These are phyloP conservation scores for Lagria hirta DNA, from an alignment of 2,888 invertebrate species.

Conservation along the genomic window DNA sequence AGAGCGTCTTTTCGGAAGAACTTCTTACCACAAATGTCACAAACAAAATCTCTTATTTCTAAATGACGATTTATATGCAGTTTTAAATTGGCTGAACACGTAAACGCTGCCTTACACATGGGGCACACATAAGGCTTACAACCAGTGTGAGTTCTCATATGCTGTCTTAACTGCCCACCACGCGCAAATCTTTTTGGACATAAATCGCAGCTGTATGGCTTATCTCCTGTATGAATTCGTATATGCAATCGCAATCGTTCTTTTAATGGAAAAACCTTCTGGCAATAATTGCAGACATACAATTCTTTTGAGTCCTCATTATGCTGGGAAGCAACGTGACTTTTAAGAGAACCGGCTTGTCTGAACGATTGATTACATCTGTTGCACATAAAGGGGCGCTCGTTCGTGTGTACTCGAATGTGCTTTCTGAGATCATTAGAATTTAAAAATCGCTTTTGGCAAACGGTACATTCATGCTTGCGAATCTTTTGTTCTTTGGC, in stretches of 20 bases:
- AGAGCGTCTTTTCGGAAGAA: constrained; percentile 75
- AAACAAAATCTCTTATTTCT: constrained; percentile 74
- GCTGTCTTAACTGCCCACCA: constrained; percentile 74
- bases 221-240: constrained; percentile 70
- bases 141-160: constrained; percentile 73
- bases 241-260: constrained; percentile 74
- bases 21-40: constrained; percentile 77
- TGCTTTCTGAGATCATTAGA: constrained; percentile 70
- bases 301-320: constrained; percentile 52
- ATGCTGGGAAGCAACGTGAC: constrained; percentile 64
- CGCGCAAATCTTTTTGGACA: constrained; percentile 70
- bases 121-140: constrained; percentile 72
- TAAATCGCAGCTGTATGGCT: constrained; percentile 65
- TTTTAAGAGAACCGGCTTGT: constrained; percentile 65
- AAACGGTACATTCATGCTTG: constrained; percentile 62
- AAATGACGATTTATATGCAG: constrained; percentile 70
- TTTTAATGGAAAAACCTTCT: constrained; percentile 74
- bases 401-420: constrained; percentile 65
- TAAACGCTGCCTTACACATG: constrained; percentile 71
- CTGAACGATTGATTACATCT: constrained; percentile 66
- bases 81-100: constrained; percentile 64
- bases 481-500: constrained; percentile 50
- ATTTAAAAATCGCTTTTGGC: constrained; percentile 64
- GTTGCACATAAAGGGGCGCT: constrained; percentile 64
- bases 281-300: constrained; percentile 73